Percentiles rank a stretch among this genome's conserved stretches.
These are phyloP conservation scores for Odocoileus virginianus DNA, from an alignment of 2,113 vertebrate genomes.

Conservation along the genomic window DNA sequence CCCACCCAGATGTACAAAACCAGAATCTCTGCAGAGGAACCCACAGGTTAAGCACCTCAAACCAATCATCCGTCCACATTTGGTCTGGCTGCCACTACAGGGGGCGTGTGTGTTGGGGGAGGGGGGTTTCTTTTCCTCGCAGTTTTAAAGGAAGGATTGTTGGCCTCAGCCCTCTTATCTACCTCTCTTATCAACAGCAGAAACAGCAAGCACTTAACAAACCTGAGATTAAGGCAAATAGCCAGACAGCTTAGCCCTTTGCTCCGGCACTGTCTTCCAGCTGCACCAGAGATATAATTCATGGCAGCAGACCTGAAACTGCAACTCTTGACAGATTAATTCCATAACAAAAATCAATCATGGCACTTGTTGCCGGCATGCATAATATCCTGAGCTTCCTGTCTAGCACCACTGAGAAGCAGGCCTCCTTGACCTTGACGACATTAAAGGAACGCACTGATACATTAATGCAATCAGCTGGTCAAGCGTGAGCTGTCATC, in stretches of 20 bases:
- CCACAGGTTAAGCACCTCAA: neutral
- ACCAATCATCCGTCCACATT: neutral
- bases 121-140: neutral
- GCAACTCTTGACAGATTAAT: conserved; percentile 72
- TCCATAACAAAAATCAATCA: conserved; percentile 73
- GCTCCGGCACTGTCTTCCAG: conserved; percentile 3
- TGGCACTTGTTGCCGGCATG: conserved; percentile 61
- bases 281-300: conserved; percentile 55
- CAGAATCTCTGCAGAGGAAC: neutral
- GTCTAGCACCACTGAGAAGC: conserved; percentile 43
- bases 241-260: conserved; percentile 11
- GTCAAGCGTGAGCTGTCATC: neutral
- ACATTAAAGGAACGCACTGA: conserved; percentile 57
- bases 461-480: conserved; percentile 64
- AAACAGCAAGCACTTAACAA: conserved; percentile 38
- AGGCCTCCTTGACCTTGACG: conserved; percentile 72
- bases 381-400: conserved; percentile 70
- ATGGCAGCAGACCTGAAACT: conserved; percentile 52
- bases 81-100: neutral
- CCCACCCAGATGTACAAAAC: neutral
- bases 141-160: conserved; percentile 2
- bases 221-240: conserved; percentile 43
- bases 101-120: rapidly evolving
- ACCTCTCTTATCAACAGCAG: neutral
- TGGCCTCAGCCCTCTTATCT: neutral